A percentile compares a stretch with the other conserved stretches of the same genome.
These are phyloP conservation scores for Cynopterus brachyotis DNA, from an alignment of 2,113 vertebrate genomes.

Conservation along the genomic window DNA sequence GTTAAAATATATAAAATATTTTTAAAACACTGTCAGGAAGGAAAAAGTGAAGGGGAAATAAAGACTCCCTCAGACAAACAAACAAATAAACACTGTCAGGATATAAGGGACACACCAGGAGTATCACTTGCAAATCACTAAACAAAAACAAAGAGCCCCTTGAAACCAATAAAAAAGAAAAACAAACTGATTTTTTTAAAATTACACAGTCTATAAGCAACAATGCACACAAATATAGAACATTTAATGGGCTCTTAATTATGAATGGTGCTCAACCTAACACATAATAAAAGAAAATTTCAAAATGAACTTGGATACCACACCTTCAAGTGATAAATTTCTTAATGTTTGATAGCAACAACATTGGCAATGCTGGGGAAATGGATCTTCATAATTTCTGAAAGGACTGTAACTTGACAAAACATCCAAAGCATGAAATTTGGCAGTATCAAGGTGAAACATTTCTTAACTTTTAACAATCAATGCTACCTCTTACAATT, in stretches of 20 bases:
- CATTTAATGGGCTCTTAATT: neutral
- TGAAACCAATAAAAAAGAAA: neutral
- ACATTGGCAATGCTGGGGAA: neutral
- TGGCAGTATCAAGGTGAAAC: neutral
- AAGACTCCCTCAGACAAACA: no score
- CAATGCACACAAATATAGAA: neutral
- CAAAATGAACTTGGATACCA: neutral
- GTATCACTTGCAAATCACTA: neutral
- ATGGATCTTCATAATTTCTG: neutral
- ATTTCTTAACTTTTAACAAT: neutral
- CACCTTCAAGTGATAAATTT: neutral
- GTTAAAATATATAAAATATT: neutral
- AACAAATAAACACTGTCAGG: neutral
- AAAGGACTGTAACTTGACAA: neutral
- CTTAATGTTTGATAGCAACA: neutral
- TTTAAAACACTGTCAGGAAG: neutral
- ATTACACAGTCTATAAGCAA: neutral
- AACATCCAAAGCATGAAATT: neutral
- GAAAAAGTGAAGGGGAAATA: no score
- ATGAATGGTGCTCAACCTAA: neutral
- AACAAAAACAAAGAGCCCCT: neutral
- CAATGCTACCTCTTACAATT: neutral
- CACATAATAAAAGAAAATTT: neutral
- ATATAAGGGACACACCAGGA: neutral
- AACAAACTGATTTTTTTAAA: neutral